phyloP scores from a whole-genome alignment of 2,888 invertebrate genomes.

The Drosophila paramelanica region DNA sequence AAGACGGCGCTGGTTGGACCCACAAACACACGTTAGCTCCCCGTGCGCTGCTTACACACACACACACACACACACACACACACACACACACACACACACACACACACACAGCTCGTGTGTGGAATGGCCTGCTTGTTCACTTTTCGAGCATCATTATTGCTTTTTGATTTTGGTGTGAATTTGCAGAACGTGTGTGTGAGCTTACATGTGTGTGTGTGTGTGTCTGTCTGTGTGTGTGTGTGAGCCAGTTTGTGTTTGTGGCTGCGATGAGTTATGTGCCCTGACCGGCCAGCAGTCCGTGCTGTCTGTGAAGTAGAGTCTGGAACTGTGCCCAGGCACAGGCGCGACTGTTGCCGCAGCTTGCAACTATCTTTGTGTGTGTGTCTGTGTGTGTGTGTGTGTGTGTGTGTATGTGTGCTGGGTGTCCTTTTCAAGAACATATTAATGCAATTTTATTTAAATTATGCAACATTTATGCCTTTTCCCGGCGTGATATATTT shows the following conservation, averaged over 20 bases:
- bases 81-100: conserved; percentile 2
- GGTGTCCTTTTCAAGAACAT: conserved; percentile 54
- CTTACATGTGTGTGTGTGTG: conserved; percentile 11
- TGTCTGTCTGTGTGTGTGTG: conserved; percentile 7
- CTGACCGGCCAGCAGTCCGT: conserved; percentile 16
- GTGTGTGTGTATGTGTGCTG: conserved; percentile 11
- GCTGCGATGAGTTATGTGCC: conserved; percentile 66
- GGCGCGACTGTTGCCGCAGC: conserved; percentile 41
- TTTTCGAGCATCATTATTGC: conserved; percentile 77
- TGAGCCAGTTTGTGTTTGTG: conserved; percentile 28
- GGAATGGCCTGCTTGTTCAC: conserved; percentile 50
- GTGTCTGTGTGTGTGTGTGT: not conserved
- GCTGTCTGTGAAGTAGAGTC: conserved; percentile 32
- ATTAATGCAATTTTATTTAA: conserved; percentile 80
- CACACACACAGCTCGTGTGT: conserved; percentile 8
- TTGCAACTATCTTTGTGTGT: conserved; percentile 38
- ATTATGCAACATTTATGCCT: conserved; percentile 74
- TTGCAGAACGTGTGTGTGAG: conserved; percentile 42
- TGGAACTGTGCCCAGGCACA: conserved; percentile 56
- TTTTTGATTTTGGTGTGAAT: conserved; percentile 78
- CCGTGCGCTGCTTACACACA: not conserved
- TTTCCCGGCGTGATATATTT: conserved; percentile 62
- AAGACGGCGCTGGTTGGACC: conserved; percentile 13
- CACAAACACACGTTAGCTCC: conserved; percentile 21
- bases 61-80: conserved; percentile 24